Conservation (phyloP, 2,888 invertebrate species). For the Perithous albicinctus region DNA sequence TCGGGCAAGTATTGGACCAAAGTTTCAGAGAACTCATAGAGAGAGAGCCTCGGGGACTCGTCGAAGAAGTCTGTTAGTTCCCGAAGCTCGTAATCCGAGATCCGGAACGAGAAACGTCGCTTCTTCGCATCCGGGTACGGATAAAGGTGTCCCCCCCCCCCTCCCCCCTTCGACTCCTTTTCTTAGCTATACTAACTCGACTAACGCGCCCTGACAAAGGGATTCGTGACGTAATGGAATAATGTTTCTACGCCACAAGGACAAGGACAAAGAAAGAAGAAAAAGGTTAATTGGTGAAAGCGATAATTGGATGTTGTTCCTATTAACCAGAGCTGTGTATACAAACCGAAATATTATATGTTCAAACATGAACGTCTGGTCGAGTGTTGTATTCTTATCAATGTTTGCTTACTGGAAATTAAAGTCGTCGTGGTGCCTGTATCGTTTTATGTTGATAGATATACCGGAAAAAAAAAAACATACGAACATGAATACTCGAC, state of each 20-base stretch:
- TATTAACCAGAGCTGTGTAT: background rate
- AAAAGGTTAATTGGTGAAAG: background rate
- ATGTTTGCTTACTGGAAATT: background rate
- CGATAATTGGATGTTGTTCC: background rate
- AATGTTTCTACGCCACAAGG: constrained; percentile 6
- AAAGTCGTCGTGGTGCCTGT: background rate
- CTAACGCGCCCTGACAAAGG: constrained; percentile 73
- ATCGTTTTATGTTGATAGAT: background rate
- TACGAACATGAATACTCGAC: background rate
- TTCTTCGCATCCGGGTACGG: constrained; percentile 36
- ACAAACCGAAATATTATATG: background rate
- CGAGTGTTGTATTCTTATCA: background rate
- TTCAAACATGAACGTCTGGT: background rate
- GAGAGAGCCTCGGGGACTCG: constrained; percentile 1
- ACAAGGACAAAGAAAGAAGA: background rate
- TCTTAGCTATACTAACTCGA: constrained; percentile 68
- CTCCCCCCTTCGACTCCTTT: constrained; percentile 25
- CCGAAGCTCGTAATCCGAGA: constrained; percentile 71
- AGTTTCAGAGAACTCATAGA: background rate
- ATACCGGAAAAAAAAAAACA: too few species aligned
- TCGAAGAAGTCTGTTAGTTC: constrained; percentile 17
- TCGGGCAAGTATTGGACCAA: background rate
- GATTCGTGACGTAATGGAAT: constrained; percentile 71
- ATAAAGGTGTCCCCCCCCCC: too few species aligned
- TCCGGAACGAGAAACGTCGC: constrained; percentile 71